Conservation (phyloP, 2,113 vertebrate genomes). For the Uropsilus gracilis region DNA sequence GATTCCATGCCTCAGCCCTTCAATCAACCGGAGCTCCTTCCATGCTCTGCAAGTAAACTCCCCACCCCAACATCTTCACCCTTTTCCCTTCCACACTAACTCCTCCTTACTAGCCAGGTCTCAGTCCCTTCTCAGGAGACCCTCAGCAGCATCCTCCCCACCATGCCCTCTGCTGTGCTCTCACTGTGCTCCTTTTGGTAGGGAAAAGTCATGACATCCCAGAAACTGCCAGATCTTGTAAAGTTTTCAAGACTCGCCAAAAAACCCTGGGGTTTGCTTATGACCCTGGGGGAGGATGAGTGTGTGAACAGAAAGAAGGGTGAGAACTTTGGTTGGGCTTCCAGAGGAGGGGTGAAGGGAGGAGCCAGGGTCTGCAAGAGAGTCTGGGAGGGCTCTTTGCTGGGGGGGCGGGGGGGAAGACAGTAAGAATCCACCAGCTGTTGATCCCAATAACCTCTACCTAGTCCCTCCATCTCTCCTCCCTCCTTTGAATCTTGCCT, state of each 20-base stretch:
- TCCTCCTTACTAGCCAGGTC: neutral
- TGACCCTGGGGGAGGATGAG: neutral
- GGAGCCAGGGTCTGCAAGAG: neutral
- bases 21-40: neutral
- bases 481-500: neutral
- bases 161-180: fast-evolving
- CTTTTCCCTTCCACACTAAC: neutral
- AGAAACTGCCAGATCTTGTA: neutral
- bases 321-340: neutral
- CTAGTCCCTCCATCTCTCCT: too few relatives aligned
- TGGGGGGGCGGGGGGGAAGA: neutral
- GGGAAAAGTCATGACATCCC: neutral
- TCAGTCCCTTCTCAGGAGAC: neutral
- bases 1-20: neutral
- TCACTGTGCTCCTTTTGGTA: neutral
- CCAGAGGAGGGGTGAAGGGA: neutral
- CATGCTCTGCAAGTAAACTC: neutral
- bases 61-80: neutral
- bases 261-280: neutral
- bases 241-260: neutral
- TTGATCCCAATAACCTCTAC: neutral
- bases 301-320: neutral
- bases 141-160: neutral
- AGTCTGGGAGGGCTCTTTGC: neutral
- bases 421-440: neutral